Percentiles rank a stretch among this genome's conserved stretches.
These are phyloP conservation scores for Galendromus occidentalis DNA, from an alignment of 1,140 invertebrate species.

Conservation along the genomic window DNA sequence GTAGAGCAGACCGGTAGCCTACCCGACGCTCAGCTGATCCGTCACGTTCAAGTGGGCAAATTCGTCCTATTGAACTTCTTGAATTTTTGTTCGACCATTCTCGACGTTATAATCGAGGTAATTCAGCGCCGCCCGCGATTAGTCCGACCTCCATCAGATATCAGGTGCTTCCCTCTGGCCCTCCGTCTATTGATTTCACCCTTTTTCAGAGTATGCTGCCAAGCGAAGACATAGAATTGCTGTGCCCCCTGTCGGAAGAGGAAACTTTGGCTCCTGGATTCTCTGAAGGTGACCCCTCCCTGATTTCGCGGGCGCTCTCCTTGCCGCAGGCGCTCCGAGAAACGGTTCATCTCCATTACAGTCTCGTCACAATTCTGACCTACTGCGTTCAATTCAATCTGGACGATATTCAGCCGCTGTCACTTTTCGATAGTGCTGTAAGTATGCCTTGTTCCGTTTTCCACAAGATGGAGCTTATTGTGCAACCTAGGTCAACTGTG, in stretches of 20 bases:
- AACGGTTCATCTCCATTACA: conserved; percentile 1
- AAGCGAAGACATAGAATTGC: neutral
- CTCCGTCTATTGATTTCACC: too few species aligned
- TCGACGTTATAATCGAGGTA: conserved; percentile 4
- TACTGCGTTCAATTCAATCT: conserved; percentile 3
- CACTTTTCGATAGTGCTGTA: neutral
- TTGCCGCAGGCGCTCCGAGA: neutral
- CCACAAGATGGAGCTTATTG: neutral
- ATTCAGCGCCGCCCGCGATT: too few species aligned
- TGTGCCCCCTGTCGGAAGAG: neutral
- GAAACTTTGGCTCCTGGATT: neutral
- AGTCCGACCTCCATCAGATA: too few species aligned
- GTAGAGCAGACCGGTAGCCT: neutral
- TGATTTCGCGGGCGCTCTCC: neutral
- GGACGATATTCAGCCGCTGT: neutral
- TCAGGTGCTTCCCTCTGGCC: too few species aligned
- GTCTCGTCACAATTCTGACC: neutral
- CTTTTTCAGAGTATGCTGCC: conserved; percentile 8
- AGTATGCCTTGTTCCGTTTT: neutral
- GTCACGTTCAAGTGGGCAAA: neutral
- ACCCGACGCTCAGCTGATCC: neutral
- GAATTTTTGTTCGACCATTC: neutral
- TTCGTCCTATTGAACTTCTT: neutral
- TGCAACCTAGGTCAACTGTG: neutral
- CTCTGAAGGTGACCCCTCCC: neutral